Base-by-base conservation (phyloP, 2,113 vertebrate genomes). In the Gracilinanus agilis region DNA sequence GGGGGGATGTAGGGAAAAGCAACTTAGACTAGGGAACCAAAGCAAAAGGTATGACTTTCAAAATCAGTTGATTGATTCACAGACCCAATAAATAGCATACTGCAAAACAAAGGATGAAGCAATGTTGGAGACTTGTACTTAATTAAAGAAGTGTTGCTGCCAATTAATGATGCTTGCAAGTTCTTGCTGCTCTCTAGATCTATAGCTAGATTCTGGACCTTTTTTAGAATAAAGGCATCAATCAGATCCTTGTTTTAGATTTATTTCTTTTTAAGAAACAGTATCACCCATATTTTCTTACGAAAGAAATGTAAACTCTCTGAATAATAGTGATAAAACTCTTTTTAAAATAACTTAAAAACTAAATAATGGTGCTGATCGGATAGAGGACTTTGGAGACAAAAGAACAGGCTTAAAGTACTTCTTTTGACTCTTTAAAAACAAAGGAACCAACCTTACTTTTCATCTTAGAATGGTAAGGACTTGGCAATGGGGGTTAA, bases 151-250 rank as follows among this genome's bases (percentile, higher is more conserved):
- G 1, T 94, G 53, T 97, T 97, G 97, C 94, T 97, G 95, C 24
- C 95, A 56, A 95, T 96, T 95, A 98, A 97, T 95, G 44, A 94
- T 94, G 44, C 9, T 96, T 95, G 95, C 44, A 97, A 89, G 56
- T 83, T 96, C 10, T 93, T 91, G 40, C 29, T 40, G n/a, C 53
- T 58, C 1, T 58, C 0, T 92, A 91, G 24, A 55, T 92, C n/a
- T 92, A 92, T 93, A 8, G 91, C 24, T 67, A 83, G 29, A 90
- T 90, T 92, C 90, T 96, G 94, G 1, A 93, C 88, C 44, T 94
- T 67, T 92, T 90, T 55, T 0, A 3, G 55, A 88, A 93, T 94
- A 54, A 56, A 58, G 9, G 1, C 6, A 96, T 95, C 27, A 94
- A 12, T 61, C 6, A 96, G 90, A 95, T 24, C 44, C 83, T 95